Percentiles rank a stretch among this genome's conserved stretches.
Evolutionary conservation across 1,140 invertebrate species (phyloP).

Genomic region (Dolichoris vasculosae): DNA sequence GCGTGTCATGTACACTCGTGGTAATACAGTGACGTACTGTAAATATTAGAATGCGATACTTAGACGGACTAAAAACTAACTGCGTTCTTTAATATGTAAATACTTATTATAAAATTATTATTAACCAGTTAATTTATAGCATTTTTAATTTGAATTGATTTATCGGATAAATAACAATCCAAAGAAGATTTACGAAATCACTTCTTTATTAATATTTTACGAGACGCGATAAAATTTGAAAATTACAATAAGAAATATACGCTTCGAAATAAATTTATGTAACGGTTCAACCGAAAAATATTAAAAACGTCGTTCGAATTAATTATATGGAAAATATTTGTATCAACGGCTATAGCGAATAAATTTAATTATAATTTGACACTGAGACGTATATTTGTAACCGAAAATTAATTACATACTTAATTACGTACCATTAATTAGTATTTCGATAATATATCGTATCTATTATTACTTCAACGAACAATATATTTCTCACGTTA

Average conservation of each 20-base stretch:
- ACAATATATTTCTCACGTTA: not conserved
- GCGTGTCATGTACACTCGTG: slow-evolving; percentile 26
- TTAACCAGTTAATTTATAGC: too few relatives aligned
- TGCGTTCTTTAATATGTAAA: too few relatives aligned
- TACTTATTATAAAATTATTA: too few relatives aligned
- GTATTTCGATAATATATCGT: not conserved
- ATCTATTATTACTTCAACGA: not conserved
- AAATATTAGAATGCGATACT: slow-evolving; percentile 16
- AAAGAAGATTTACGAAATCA: too few relatives aligned
- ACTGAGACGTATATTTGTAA: not conserved
- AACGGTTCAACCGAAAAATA: too few relatives aligned
- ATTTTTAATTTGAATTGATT: too few relatives aligned
- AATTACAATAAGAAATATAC: too few relatives aligned
- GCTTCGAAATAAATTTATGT: too few relatives aligned
- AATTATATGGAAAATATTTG: not conserved
- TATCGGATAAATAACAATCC: too few relatives aligned
- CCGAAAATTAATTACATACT: not conserved
- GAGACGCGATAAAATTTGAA: too few relatives aligned
- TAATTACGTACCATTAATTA: not conserved
- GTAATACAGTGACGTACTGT: not conserved
- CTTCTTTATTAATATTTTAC: too few relatives aligned
- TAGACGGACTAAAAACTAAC: not conserved
- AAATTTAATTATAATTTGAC: not conserved
- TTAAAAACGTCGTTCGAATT: not conserved
- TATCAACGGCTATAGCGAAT: not conserved